phyloP scores from a whole-genome alignment of 1,140 invertebrate genomes.

The Radopholus similis region DNA sequence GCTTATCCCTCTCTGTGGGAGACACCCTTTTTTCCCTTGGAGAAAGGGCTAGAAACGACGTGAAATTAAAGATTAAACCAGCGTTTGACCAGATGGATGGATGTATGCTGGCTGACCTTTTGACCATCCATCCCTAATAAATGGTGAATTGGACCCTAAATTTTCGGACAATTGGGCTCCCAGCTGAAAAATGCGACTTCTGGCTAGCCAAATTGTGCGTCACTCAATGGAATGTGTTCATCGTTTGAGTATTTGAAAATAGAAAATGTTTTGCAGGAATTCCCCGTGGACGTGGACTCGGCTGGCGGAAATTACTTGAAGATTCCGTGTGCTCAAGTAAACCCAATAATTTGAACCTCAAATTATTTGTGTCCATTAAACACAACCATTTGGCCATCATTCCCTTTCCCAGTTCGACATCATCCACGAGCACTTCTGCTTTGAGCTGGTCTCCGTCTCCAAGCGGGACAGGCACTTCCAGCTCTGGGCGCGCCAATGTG shows the following conservation, averaged over 20 bases:
- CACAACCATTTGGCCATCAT: background rate
- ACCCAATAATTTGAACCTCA: conserved; percentile 3
- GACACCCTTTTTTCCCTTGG: too few relatives aligned
- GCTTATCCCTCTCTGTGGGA: too few relatives aligned
- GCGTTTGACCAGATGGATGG: too few relatives aligned
- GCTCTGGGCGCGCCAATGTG: conserved; percentile 23
- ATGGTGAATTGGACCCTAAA: too few relatives aligned
- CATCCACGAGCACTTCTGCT: conserved; percentile 26
- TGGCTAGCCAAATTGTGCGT: too few relatives aligned
- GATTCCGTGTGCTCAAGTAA: background rate
- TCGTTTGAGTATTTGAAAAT: background rate
- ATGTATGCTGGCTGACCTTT: too few relatives aligned
- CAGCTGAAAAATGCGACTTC: too few relatives aligned
- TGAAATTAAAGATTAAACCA: too few relatives aligned
- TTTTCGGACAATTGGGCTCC: too few relatives aligned
- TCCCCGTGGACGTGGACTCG: background rate
- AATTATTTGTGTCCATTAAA: background rate
- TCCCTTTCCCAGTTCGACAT: conserved; percentile 25
- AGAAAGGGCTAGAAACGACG: too few relatives aligned
- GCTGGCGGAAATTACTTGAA: conserved; percentile 16
- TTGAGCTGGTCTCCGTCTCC: conserved; percentile 24
- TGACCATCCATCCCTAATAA: too few relatives aligned
- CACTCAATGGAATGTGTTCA: background rate
- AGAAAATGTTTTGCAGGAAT: background rate
- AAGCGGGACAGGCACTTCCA: conserved; percentile 14